Evolutionary conservation across 2,888 invertebrate species (phyloP).

Genomic region (Rutpela maculata): DNA sequence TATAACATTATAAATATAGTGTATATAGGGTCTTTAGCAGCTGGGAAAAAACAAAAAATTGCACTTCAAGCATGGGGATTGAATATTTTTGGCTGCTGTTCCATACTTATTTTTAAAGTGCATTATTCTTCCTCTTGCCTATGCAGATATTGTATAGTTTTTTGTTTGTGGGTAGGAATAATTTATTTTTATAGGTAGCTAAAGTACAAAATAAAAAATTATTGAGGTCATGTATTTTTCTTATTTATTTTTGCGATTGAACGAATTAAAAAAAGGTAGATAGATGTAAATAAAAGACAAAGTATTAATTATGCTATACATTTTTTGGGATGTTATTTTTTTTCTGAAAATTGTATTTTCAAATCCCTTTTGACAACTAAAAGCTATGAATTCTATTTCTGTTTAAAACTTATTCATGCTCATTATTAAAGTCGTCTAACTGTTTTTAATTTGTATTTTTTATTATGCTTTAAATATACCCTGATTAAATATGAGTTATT

Average conservation of each 20-base stretch:
- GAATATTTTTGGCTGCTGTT: conserved; percentile 43
- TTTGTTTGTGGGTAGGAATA: conserved; percentile 43
- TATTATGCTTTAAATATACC: conserved; percentile 41
- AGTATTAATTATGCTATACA: neutral
- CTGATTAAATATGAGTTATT: conserved; percentile 23
- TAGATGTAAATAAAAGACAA: conserved; percentile 26
- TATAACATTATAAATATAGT: conserved; percentile 45
- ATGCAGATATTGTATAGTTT: conserved; percentile 49
- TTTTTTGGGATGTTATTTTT: neutral
- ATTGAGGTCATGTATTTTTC: conserved; percentile 42
- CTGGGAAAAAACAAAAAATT: conserved; percentile 38
- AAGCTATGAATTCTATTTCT: neutral
- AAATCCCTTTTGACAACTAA: neutral
- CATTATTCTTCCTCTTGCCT: conserved; percentile 45
- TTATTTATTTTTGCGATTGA: conserved; percentile 41
- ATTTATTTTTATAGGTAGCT: conserved; percentile 54
- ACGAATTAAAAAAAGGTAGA: conserved; percentile 43
- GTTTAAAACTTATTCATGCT: neutral
- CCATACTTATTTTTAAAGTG: conserved; percentile 44
- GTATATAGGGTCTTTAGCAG: conserved; percentile 50
- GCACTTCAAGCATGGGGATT: conserved; percentile 48
- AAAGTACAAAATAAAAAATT: conserved; percentile 61
- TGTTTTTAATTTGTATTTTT: conserved; percentile 43
- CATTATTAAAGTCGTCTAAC: conserved; percentile 28
- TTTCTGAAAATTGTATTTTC: neutral